Evolutionary conservation across 2,113 vertebrate species (phyloP).

Genomic region (Odobenus rosmarus): DNA sequence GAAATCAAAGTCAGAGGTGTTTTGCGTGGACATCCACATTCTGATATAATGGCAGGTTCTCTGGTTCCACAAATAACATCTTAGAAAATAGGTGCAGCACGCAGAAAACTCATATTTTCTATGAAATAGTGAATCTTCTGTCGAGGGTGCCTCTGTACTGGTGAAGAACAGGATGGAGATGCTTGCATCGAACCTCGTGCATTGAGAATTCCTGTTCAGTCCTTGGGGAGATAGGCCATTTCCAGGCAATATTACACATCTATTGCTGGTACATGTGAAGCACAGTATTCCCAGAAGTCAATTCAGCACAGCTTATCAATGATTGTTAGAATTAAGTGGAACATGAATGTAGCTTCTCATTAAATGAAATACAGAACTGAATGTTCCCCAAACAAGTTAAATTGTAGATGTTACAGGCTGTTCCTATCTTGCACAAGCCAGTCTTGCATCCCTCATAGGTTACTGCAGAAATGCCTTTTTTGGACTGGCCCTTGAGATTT

Average conservation of each 20-base stretch:
- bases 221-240: slow-evolving; percentile 38
- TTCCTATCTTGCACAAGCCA: not conserved
- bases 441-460: not conserved
- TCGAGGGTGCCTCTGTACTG: not conserved
- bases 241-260: slow-evolving; percentile 71
- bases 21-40: not conserved
- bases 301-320: not conserved
- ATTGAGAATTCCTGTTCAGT: slow-evolving; percentile 5
- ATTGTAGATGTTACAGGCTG: not conserved
- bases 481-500: not conserved
- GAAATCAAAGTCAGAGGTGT: not conserved
- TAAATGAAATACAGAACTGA: not conserved
- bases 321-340: slow-evolving; percentile 61
- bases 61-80: not conserved
- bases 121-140: not conserved
- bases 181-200: not conserved
- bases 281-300: not conserved
- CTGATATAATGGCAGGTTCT: not conserved
- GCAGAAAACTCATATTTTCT: slow-evolving; percentile 18
- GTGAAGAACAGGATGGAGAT: not conserved
- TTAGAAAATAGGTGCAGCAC: not conserved
- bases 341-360: not conserved
- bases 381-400: slow-evolving; percentile 5
- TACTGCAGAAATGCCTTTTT: not conserved
- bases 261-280: slow-evolving; percentile 24